Conservation (phyloP, 37 sponge, comb jelly and placozoan genomes). For the Spongia lamella region DNA sequence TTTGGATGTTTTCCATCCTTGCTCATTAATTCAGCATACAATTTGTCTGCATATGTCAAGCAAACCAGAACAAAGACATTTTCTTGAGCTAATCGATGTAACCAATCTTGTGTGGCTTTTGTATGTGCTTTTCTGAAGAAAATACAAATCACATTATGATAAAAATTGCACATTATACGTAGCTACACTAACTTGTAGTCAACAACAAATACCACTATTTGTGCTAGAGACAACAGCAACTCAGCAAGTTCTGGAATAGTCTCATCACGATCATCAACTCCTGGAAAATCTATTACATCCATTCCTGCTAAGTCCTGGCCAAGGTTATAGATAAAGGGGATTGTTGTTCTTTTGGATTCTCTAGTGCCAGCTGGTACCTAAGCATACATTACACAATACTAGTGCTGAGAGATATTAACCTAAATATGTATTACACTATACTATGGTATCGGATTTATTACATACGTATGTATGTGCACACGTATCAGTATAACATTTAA, state of each 20-base stretch:
- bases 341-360: conserved; percentile 36
- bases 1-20: conserved; percentile 1
- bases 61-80: conserved; percentile 15
- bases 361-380: conserved; percentile 39
- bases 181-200: conserved; percentile 40
- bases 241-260: conserved; percentile 10
- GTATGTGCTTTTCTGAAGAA: conserved; percentile 9
- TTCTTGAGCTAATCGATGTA: background rate
- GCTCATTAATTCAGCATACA: conserved; percentile 19
- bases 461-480: too few relatives aligned
- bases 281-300: conserved; percentile 56
- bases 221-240: conserved; percentile 17
- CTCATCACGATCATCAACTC: conserved; percentile 48
- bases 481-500: too few relatives aligned
- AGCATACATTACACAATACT: too few relatives aligned
- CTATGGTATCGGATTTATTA: background rate
- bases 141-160: background rate
- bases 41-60: conserved; percentile 25
- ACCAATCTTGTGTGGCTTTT: conserved; percentile 1
- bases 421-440: too few relatives aligned
- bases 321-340: conserved; percentile 55
- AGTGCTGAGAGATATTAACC: too few relatives aligned
- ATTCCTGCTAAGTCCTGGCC: conserved; percentile 28
- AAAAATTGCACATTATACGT: background rate
- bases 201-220: conserved; percentile 34